A percentile compares a stretch with the other conserved stretches of the same genome.
phyloP scores from a whole-genome alignment of 2,113 vertebrate genomes.

The Barbus barbus region DNA sequence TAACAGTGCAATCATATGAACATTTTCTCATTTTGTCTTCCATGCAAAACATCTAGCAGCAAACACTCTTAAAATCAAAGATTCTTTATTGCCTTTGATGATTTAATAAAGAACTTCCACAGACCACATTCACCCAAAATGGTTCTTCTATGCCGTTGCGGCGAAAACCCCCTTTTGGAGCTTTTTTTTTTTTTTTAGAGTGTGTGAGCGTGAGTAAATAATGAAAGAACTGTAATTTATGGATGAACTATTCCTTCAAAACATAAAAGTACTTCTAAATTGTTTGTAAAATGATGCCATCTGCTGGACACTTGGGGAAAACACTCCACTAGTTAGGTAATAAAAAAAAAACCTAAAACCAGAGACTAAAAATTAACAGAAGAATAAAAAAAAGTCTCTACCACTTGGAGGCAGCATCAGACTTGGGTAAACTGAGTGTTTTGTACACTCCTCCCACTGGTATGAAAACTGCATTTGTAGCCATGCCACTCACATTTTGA shows the following conservation, averaged over 20 bases:
- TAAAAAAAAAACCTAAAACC: background rate
- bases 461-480: background rate
- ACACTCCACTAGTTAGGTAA: background rate
- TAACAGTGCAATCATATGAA: too few species aligned
- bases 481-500: background rate
- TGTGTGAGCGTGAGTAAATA: background rate
- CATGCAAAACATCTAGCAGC: too few species aligned
- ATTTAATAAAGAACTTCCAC: too few species aligned
- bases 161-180: background rate
- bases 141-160: background rate
- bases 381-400: background rate
- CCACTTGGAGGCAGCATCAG: slow-evolving; percentile 37
- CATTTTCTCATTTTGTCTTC: too few species aligned
- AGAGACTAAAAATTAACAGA: background rate
- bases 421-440: background rate
- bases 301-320: slow-evolving; percentile 29
- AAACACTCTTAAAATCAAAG: too few species aligned
- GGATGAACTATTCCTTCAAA: background rate
- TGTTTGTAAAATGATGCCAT: background rate
- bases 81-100: too few species aligned
- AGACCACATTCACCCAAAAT: background rate
- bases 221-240: background rate
- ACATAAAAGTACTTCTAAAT: background rate
- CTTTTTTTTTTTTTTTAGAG: background rate
- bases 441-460: background rate